Base-by-base conservation (phyloP, 2,113 vertebrate genomes). In the Buteo buteo region DNA sequence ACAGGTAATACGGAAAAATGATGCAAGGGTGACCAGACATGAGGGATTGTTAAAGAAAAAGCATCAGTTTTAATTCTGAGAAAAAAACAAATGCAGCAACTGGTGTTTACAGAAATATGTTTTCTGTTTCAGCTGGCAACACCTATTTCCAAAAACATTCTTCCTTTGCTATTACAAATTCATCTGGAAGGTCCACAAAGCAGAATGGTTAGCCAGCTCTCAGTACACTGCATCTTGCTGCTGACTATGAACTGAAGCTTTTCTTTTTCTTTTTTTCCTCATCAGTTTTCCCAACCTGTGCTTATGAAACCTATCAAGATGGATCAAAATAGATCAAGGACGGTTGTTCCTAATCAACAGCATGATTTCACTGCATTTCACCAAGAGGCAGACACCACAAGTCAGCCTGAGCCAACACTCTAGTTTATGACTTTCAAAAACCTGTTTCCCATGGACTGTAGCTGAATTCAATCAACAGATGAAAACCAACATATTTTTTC, bases 101-200 rank as follows among this genome's bases (percentile, higher is more conserved):
- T 45, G 42, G 5, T 95, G 86, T 94, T 95, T 94, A 94, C 88
- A 78, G 88, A 89, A 94, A 89, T 44, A 20, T 91, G 93, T 50
- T 95, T 91, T 96, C 81, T 74, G 55, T 96, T 97, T 95, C 65
- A 93, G 81, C 89, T 94, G 95, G 83, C 93, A 93, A 78, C 55
- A 88, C 59, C 49, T 89, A 58, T 47, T 94, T 91, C 77, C 83
- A 95, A 84, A 96, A 89, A 14, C 28, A 59, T 94, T 88, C 59
- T 18, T 95, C 47, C 55, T 91, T 83, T 49, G 36, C n/a, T 82
- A 25, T 86, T 84, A 81, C 65, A 87, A 91, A 87, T 82, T 71
- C 18, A 78, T 83, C 88, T 93, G 95, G 88, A 93, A 86, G 21
- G 69, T 42, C 45, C 78, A 57, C 71, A 94, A 77, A 80, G 67